Conservation (phyloP, 53 echinoderm and acorn worm genomes). For the Henricia sp. region DNA sequence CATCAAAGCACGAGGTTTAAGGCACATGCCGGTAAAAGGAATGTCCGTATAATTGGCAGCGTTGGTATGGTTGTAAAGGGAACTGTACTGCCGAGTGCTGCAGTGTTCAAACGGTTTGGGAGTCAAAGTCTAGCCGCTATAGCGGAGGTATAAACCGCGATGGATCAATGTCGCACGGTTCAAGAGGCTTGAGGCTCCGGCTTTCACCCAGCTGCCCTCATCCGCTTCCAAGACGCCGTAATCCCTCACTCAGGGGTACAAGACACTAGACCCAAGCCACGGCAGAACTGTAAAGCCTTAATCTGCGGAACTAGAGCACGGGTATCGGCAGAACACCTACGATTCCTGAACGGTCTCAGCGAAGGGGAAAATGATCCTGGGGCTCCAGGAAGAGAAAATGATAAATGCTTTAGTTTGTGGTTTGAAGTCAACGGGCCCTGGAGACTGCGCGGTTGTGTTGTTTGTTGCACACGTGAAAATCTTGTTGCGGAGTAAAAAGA, state of each 20-base stretch:
- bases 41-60: conserved; percentile 24
- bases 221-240: conserved; percentile 29
- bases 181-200: conserved; percentile 24
- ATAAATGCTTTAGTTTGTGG: background rate
- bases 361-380: background rate
- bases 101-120: background rate
- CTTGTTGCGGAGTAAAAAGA: no score
- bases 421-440: background rate
- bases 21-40: conserved; percentile 21
- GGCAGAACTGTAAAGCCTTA: conserved; percentile 2
- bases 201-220: background rate
- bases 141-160: background rate
- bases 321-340: background rate
- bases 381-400: background rate
- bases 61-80: no score
- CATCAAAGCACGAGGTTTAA: conserved; percentile 1
- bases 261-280: background rate
- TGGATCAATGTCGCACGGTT: background rate
- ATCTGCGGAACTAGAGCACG: conserved; percentile 22
- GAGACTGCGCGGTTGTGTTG: no score
- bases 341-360: background rate
- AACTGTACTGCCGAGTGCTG: background rate
- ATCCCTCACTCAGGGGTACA: conserved; percentile 28
- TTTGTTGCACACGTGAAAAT: no score
- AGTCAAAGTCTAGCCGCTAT: conserved; percentile 27